Evolutionary conservation across 2,888 invertebrate species (phyloP).

Genomic region (Meandrusa payeni): DNA sequence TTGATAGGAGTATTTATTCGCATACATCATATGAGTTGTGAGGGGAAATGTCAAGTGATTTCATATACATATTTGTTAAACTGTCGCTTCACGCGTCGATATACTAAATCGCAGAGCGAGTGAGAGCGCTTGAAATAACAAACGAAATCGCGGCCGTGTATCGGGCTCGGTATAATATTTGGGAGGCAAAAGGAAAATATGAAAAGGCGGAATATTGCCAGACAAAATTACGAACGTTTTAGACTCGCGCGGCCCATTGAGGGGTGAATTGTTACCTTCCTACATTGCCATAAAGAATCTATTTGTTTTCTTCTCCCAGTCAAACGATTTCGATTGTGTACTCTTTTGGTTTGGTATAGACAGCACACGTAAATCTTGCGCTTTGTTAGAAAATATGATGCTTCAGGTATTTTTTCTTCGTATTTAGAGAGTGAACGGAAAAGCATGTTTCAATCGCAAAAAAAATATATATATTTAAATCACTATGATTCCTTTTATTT

Average conservation of each 20-base stretch:
- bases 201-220: slow-evolving; percentile 76
- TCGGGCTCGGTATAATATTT: slow-evolving; percentile 70
- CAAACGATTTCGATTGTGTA: slow-evolving; percentile 53
- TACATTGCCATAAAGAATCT: slow-evolving; percentile 73
- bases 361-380: slow-evolving; percentile 32
- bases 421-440: too few relatives aligned
- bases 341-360: slow-evolving; percentile 38
- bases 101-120: slow-evolving; percentile 65
- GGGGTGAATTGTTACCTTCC: slow-evolving; percentile 75
- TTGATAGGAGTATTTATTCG: slow-evolving; percentile 10
- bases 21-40: slow-evolving; percentile 7
- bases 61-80: slow-evolving; percentile 56
- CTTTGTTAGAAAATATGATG: slow-evolving; percentile 22
- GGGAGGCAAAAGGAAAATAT: slow-evolving; percentile 73
- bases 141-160: slow-evolving; percentile 73
- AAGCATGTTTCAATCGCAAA: too few relatives aligned
- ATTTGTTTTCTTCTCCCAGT: slow-evolving; percentile 60
- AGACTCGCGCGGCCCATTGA: slow-evolving; percentile 74
- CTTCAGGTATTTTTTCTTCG: too few relatives aligned
- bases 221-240: slow-evolving; percentile 78
- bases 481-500: too few relatives aligned
- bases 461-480: too few relatives aligned
- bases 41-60: slow-evolving; percentile 43
- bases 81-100: slow-evolving; percentile 66
- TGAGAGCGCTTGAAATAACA: slow-evolving; percentile 71